These are phyloP conservation scores for Cotesia vestalis DNA, from an alignment of 1,140 invertebrate genomes.

Conservation along the genomic window DNA sequence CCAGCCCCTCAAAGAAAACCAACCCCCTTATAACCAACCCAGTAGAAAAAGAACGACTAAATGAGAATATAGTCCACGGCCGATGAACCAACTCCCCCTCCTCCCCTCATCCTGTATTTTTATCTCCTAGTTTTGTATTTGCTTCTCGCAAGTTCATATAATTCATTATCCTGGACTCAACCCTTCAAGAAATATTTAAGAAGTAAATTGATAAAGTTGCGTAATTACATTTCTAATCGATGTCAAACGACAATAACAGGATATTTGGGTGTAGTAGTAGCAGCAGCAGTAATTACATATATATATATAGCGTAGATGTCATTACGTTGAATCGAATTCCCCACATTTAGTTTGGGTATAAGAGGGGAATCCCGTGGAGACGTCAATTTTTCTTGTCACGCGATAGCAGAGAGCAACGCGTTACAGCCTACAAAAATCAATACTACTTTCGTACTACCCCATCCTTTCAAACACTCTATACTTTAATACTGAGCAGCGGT, in stretches of 20 bases:
- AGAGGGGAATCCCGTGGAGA: slow-evolving; percentile 25
- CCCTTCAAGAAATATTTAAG: no score
- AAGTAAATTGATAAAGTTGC: no score
- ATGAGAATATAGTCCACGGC: slow-evolving; percentile 45
- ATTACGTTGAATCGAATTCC: slow-evolving; percentile 15
- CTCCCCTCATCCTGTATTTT: slow-evolving; percentile 26
- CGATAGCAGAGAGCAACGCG: slow-evolving; percentile 43
- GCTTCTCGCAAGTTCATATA: no score
- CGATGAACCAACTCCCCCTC: slow-evolving; percentile 56
- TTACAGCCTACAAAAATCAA: slow-evolving; percentile 44
- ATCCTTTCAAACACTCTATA: no score
- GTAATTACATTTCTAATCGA: no score
- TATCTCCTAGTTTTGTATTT: no score
- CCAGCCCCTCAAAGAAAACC: slow-evolving; percentile 53
- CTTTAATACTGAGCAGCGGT: no score
- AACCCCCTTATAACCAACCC: slow-evolving; percentile 42
- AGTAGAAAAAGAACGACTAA: slow-evolving; percentile 49
- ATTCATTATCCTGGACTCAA: no score
- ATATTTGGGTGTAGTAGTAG: no score
- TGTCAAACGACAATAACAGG: no score
- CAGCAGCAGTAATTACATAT: not conserved
- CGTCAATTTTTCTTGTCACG: slow-evolving; percentile 54
- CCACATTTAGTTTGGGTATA: not conserved
- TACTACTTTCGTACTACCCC: slow-evolving; percentile 34
- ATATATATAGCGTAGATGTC: not conserved